These are phyloP conservation scores for Fabriciana adippe DNA, from an alignment of 2,888 invertebrate genomes.

Conservation along the genomic window DNA sequence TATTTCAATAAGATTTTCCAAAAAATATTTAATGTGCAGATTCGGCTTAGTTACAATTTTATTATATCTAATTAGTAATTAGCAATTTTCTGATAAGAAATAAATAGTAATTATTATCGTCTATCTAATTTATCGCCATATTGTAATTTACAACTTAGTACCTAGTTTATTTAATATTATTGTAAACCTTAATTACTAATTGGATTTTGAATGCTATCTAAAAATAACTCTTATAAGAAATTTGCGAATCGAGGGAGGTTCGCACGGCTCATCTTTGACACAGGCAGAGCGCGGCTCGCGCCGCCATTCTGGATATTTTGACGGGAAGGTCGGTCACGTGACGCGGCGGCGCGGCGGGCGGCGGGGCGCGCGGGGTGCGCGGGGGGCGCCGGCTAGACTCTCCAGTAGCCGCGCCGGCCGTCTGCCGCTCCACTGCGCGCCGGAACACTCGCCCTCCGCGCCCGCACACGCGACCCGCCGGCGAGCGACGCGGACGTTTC, in stretches of 20 bases:
- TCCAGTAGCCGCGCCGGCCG: slow-evolving; percentile 83
- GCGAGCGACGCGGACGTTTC: slow-evolving; percentile 32
- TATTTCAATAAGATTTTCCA: too few relatives aligned
- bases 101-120: too few relatives aligned
- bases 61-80: too few relatives aligned
- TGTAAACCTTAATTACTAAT: neutral
- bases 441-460: slow-evolving; percentile 71
- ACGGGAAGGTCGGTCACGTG: slow-evolving; percentile 93
- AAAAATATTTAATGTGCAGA: too few relatives aligned
- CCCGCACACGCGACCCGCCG: slow-evolving; percentile 46
- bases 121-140: too few relatives aligned
- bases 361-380: slow-evolving; percentile 70
- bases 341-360: slow-evolving; percentile 74
- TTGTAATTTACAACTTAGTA: neutral
- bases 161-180: neutral
- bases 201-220: too few relatives aligned
- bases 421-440: slow-evolving; percentile 70
- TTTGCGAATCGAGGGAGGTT: neutral
- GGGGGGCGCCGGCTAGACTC: slow-evolving; percentile 83
- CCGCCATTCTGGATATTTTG: slow-evolving; percentile 88
- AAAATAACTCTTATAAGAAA: neutral
- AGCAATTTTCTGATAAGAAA: too few relatives aligned
- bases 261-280: slow-evolving; percentile 50
- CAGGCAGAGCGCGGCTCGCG: slow-evolving; percentile 72
- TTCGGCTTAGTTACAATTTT: too few relatives aligned